Evolutionary conservation across 2,113 vertebrate species (phyloP), one percentile per base, ranked within the genome.

Genomic region (Indri indri): DNA sequence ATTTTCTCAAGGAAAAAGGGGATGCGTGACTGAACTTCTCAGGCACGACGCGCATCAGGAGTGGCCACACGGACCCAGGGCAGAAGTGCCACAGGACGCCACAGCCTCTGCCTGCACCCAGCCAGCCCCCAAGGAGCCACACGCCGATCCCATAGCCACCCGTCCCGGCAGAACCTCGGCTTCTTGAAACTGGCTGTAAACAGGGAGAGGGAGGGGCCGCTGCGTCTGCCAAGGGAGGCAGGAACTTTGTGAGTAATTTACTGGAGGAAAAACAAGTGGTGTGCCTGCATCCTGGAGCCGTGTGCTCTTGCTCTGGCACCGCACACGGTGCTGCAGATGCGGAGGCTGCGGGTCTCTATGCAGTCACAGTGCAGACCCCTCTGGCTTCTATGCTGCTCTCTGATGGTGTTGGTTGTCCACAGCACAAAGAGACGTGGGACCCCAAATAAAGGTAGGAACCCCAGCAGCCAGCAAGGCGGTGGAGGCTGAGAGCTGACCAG

Each of bases 171-270:
- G 91, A 57, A 94, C 92, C 97, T 97, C 95, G 84, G 1, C 89
- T 97, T 95, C 97, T 97, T n/a, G 74, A 87, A 98, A 89, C 94
- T 23, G 94, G 96, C 98, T 95, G 98, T 98, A 97, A 98, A 98
- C 98, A 98, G 97, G 90, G 96, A 34, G 87, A 97, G 98, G 98
- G 98, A 98, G 98, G 98, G 97, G 97, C 96, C 8, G 2, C 54
- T 11, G 61, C 5, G 91, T 91, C 92, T 97, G 98, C 97, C 98
- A 98, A 97, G 97, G 96, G 94, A 88, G 98, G 98, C 98, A 98
- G 98, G 96, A 97, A 97, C 96, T 93, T 61, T 79, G 97, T 82
- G 98, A 98, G 98, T 95, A 97, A 98, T 82, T 98, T 66, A n/a
- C 0, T 88, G 42, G 96, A 91, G 95, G 97, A 97, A 97, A 98